These are phyloP conservation scores for Hemichromis elongatus DNA, from an alignment of 2,113 vertebrate genomes.

Conservation along the genomic window DNA sequence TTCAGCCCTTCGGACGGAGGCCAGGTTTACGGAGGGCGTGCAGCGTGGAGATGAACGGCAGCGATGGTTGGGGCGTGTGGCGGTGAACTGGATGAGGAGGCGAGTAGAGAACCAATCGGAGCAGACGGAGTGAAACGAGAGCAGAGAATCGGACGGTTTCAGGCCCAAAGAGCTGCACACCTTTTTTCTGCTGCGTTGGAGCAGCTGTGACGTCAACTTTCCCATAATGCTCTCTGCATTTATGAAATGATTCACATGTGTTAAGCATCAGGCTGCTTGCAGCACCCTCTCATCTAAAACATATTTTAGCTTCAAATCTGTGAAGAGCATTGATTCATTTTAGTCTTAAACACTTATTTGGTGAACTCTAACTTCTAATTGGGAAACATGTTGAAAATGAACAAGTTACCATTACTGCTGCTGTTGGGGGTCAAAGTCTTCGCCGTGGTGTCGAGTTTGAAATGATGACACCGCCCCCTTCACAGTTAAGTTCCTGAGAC, in stretches of 20 bases:
- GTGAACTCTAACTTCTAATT: not conserved
- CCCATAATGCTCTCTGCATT: not conserved
- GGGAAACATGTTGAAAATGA: not conserved
- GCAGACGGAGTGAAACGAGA: too few relatives aligned
- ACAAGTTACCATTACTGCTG: not conserved
- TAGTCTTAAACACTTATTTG: not conserved
- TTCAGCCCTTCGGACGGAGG: not conserved
- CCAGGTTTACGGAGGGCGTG: not conserved
- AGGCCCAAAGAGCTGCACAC: not conserved
- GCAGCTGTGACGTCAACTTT: not conserved
- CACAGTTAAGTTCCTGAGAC: not conserved
- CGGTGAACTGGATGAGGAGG: too few relatives aligned
- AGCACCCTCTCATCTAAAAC: not conserved
- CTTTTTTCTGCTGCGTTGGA: not conserved
- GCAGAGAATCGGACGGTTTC: not conserved
- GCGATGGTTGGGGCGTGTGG: too few relatives aligned
- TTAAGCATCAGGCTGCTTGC: fast-evolving
- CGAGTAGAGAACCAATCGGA: not conserved
- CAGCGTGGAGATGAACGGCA: not conserved
- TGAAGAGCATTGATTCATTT: not conserved
- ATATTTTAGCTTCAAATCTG: not conserved
- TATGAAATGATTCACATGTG: not conserved
- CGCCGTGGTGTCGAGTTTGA: not conserved
- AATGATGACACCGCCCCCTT: not conserved
- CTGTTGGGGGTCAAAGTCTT: not conserved